phyloP scores from a whole-genome alignment of 2,797 vertebrate genomes.

The Dryobates pubescens region DNA sequence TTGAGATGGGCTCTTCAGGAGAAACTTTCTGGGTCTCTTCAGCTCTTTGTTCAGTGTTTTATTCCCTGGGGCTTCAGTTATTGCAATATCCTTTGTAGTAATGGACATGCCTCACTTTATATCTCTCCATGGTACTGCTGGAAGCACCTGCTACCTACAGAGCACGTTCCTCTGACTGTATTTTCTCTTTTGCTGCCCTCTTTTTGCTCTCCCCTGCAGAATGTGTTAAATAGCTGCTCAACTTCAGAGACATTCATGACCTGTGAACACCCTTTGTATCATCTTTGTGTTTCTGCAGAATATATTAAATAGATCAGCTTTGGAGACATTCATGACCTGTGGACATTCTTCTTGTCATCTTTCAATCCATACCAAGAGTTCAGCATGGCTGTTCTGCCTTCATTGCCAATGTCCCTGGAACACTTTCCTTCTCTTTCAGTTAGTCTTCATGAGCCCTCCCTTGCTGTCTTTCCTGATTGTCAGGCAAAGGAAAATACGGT shows the following conservation, averaged over 20 bases:
- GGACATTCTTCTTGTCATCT: neutral
- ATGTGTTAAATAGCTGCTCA: neutral
- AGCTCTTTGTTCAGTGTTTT: neutral
- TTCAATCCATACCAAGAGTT: neutral
- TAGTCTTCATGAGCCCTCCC: neutral
- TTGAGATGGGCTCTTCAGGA: neutral
- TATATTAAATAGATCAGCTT: neutral
- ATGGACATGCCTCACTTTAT: neutral
- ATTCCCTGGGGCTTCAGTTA: neutral
- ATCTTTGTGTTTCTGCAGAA: neutral
- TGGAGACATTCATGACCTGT: neutral
- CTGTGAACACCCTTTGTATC: neutral
- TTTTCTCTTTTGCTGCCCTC: neutral
- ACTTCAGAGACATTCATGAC: neutral
- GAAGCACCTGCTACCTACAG: neutral
- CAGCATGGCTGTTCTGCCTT: neutral
- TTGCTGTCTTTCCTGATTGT: neutral
- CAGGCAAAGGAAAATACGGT: neutral
- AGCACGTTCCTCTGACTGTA: neutral
- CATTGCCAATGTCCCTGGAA: neutral
- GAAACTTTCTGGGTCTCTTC: neutral
- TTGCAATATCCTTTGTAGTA: neutral
- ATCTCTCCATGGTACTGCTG: neutral
- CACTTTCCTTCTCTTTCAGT: rapidly evolving
- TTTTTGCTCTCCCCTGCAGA: neutral